These are phyloP conservation scores for Todiramphus chloris DNA, from an alignment of 2,113 vertebrate genomes.

Conservation along the genomic window DNA sequence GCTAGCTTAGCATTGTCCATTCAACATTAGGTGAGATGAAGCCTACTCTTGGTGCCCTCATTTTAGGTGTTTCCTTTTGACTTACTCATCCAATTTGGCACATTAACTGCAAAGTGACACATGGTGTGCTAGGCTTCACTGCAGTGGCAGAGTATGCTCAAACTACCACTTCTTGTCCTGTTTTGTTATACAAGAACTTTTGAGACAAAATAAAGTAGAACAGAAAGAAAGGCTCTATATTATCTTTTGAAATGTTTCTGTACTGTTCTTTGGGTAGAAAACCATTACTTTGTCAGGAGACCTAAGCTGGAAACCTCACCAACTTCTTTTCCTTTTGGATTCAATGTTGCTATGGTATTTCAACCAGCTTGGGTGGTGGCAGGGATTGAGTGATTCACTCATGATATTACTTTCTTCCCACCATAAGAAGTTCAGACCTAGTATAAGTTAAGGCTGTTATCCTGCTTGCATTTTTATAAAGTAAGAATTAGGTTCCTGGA, in stretches of 20 bases:
- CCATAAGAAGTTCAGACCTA: background rate
- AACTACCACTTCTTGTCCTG: background rate
- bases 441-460: background rate
- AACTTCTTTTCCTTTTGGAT: background rate
- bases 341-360: background rate
- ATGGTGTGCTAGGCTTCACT: background rate
- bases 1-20: background rate
- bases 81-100: background rate
- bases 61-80: background rate
- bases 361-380: background rate
- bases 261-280: background rate
- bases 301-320: background rate
- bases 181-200: background rate
- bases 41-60: background rate
- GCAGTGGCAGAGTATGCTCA: background rate
- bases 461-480: background rate
- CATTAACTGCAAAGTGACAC: background rate
- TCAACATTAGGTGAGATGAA: background rate
- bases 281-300: background rate
- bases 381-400: background rate
- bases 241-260: background rate
- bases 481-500: background rate
- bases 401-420: background rate
- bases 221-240: background rate
- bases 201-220: background rate